Conservation (phyloP, 2,113 vertebrate species). For the Sitta europaea region DNA sequence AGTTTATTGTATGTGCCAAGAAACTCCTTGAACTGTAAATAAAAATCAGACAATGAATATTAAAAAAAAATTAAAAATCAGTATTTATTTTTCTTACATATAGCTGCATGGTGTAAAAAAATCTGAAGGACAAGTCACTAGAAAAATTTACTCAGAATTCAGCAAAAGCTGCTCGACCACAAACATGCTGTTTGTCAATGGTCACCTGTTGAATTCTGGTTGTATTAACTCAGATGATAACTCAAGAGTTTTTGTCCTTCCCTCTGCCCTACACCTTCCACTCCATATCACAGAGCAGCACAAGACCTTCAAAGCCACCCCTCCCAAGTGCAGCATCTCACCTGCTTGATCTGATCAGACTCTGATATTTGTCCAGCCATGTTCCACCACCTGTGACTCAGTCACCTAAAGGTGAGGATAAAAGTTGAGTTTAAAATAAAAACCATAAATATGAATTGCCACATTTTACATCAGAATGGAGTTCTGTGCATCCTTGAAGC, state of each 20-base stretch:
- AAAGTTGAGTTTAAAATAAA: background rate
- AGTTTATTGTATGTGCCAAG: conserved; percentile 97
- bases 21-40: conserved; percentile 92
- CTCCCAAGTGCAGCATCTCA: conserved; percentile 45
- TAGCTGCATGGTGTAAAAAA: background rate
- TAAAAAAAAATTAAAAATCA: background rate
- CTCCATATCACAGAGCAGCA: background rate
- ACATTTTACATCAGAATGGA: background rate
- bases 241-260: background rate
- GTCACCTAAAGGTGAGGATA: conserved; percentile 32
- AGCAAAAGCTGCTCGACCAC: background rate
- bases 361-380: conserved; percentile 91
- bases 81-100: background rate
- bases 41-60: conserved; percentile 23
- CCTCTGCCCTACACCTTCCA: background rate
- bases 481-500: background rate
- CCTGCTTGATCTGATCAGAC: conserved; percentile 97
- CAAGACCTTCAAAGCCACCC: background rate
- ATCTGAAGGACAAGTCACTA: background rate
- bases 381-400: background rate
- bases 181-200: background rate
- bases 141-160: background rate
- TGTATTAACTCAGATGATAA: background rate
- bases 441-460: background rate
- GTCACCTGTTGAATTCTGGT: background rate